These are phyloP conservation scores for Channallabes apus DNA, from an alignment of 2,797 vertebrate genomes.

Conservation along the genomic window DNA sequence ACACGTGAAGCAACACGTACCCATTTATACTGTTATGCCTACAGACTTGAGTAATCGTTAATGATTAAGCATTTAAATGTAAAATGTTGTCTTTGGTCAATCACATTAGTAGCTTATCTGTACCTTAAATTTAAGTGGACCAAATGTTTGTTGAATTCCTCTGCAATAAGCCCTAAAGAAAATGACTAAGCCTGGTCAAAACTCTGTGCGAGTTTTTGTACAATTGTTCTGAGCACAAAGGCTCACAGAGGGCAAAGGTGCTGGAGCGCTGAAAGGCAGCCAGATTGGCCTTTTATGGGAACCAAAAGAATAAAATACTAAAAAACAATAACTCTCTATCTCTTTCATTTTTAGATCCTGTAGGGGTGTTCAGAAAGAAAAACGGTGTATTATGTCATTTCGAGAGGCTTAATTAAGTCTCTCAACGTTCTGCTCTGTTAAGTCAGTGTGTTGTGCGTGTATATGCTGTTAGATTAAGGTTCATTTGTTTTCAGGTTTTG, in stretches of 20 bases:
- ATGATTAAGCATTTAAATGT: background rate
- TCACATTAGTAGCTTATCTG: background rate
- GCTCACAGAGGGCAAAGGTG: constrained; percentile 3
- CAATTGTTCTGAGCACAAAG: background rate
- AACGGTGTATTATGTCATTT: background rate
- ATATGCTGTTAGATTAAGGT: background rate
- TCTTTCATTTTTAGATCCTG: background rate
- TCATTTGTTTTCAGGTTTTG: background rate
- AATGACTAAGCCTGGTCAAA: background rate
- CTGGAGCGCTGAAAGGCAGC: background rate
- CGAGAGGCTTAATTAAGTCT: background rate
- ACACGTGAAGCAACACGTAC: background rate
- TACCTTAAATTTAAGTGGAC: background rate
- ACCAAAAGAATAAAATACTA: background rate
- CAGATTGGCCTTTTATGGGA: background rate
- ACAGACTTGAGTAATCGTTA: background rate
- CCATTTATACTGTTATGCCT: background rate
- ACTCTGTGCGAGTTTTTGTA: background rate
- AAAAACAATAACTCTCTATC: background rate
- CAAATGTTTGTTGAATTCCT: background rate
- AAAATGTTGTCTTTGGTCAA: background rate
- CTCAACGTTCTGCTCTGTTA: background rate
- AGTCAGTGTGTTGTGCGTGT: background rate
- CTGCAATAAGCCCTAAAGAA: background rate
- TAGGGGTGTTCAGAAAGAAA: background rate